A percentile compares a stretch with the other conserved stretches of the same genome.
Evolutionary conservation across 2,113 vertebrate genomes (phyloP).

Genomic region (Pseudolaguvia tuberculata): DNA sequence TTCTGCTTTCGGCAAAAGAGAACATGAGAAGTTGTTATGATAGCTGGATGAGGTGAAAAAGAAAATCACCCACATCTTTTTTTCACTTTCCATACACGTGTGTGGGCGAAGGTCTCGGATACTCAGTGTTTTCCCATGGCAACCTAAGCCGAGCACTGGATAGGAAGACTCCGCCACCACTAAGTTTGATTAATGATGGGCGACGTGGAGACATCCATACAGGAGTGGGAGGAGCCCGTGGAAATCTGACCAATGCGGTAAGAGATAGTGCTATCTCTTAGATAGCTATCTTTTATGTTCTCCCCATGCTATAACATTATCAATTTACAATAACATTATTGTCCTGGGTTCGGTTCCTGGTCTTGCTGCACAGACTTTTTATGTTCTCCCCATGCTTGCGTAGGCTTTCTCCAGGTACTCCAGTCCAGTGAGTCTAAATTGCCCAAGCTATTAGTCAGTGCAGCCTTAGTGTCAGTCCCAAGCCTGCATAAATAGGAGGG

Average conservation of each 20-base stretch:
- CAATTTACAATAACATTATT: too few relatives aligned
- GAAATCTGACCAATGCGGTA: conserved; percentile 63
- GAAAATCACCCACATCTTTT: conserved; percentile 57
- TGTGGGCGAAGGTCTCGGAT: conserved; percentile 70
- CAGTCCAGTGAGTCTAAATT: too few relatives aligned
- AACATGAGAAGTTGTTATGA: conserved; percentile 22
- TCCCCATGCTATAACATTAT: too few relatives aligned
- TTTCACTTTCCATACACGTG: conserved; percentile 62
- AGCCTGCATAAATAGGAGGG: too few relatives aligned
- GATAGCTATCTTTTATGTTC: too few relatives aligned
- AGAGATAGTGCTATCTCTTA: conserved; percentile 61
- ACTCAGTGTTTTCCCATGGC: conserved; percentile 75
- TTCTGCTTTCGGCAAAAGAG: conserved; percentile 45
- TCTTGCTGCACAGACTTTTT: too few relatives aligned
- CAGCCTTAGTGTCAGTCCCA: too few relatives aligned
- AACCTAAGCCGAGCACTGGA: conserved; percentile 71
- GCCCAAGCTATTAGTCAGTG: too few relatives aligned
- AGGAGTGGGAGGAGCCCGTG: conserved; percentile 55
- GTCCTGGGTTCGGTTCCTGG: too few relatives aligned
- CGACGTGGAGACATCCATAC: conserved; percentile 64
- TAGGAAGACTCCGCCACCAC: conserved; percentile 74
- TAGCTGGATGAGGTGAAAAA: conserved; percentile 48
- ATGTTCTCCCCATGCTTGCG: too few relatives aligned
- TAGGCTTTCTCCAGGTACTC: too few relatives aligned
- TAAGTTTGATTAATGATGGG: conserved; percentile 70